Percentiles rank a stretch among this genome's conserved stretches.
phyloP scores from a whole-genome alignment of 2,113 vertebrate species.

The Saguinus midas region DNA sequence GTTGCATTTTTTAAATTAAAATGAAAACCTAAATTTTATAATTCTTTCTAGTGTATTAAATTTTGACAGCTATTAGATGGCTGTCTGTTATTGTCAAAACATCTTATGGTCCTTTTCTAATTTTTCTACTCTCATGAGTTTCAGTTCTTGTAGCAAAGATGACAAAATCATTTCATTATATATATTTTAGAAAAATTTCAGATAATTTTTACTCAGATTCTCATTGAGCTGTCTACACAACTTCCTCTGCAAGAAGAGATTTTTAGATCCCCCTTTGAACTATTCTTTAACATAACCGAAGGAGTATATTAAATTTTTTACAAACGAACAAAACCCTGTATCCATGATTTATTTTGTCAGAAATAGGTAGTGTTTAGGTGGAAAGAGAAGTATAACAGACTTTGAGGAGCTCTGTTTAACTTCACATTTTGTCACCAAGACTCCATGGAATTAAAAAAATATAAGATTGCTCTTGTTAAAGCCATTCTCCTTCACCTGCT shows the following conservation, averaged over 20 bases:
- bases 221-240: background rate
- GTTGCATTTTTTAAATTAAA: slow-evolving; percentile 25
- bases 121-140: background rate
- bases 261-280: background rate
- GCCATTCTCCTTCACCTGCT: background rate
- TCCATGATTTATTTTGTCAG: background rate
- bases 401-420: background rate
- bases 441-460: background rate
- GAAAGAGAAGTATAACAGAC: background rate
- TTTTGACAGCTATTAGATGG: background rate
- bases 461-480: background rate
- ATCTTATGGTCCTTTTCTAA: background rate
- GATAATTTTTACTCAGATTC: background rate
- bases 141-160: background rate
- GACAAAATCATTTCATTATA: background rate
- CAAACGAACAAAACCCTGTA: background rate
- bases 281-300: background rate
- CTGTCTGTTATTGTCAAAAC: background rate
- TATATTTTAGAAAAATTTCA: background rate
- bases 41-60: background rate
- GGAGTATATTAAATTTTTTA: background rate
- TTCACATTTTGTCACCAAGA: background rate
- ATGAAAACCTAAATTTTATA: background rate
- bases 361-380: background rate
- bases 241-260: background rate